phyloP scores from a whole-genome alignment of 2,797 vertebrate genomes.

The Callimico goeldii region DNA sequence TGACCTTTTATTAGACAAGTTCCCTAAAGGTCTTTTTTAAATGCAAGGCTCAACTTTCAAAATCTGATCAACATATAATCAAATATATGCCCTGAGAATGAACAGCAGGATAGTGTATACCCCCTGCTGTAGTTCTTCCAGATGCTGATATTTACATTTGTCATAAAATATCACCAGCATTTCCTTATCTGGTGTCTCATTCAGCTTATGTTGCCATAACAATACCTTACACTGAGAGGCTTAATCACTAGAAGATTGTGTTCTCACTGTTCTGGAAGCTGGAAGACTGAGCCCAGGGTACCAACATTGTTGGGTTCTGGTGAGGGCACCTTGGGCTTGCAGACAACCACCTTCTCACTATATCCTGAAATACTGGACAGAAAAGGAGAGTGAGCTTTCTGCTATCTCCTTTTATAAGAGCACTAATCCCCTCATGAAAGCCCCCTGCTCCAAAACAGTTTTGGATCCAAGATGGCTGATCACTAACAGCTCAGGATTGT shows the following conservation, averaged over 20 bases:
- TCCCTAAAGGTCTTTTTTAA: background rate
- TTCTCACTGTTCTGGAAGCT: background rate
- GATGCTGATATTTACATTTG: background rate
- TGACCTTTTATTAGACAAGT: background rate
- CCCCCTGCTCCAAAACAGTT: too few relatives aligned
- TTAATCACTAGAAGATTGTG: background rate
- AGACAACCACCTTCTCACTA: background rate
- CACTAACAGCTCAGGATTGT: too few relatives aligned
- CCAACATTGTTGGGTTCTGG: background rate
- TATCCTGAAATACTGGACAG: background rate
- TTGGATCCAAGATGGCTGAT: too few relatives aligned
- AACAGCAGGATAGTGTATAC: background rate
- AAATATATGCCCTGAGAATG: background rate
- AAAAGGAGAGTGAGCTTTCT: background rate
- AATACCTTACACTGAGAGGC: background rate
- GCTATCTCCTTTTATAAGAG: background rate
- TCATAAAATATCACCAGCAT: background rate
- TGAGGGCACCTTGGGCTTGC: background rate
- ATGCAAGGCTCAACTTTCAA: background rate
- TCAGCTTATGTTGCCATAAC: background rate
- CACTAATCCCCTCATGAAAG: accelerated
- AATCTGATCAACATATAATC: background rate
- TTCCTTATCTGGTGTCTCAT: background rate
- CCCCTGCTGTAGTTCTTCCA: background rate
- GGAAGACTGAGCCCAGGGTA: background rate